Evolutionary conservation across 2,888 invertebrate genomes (phyloP), one percentile per base, ranked within the genome.

Genomic region (Branchipolynoe longqiensis): DNA sequence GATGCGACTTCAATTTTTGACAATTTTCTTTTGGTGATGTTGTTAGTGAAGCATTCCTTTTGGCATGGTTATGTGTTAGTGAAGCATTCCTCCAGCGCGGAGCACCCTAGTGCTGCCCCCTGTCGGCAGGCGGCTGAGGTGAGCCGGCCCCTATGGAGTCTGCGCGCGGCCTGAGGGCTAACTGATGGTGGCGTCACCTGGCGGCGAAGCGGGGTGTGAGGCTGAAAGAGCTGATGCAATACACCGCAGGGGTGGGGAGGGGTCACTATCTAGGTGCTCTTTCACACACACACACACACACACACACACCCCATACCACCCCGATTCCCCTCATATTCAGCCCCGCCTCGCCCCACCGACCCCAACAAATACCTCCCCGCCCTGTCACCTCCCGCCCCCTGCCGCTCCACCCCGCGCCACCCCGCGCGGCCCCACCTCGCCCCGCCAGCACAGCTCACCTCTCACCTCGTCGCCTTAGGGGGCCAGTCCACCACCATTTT

Each of bases 151-250:
- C 78, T 78, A 78, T 78, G 78, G 78, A 41, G 28, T 14, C 33
- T 41, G 14, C 28, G n/a, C 28, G 36, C 48, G 25, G 22, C 78
- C 78, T 78, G 78, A 78, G 78, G 78, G 41, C 48, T 78, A 78
- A 78, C 78, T 78, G 78, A 78, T 78, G 78, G 78, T 78, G 54
- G 54, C 41, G 78, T 78, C 78, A 48, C 78, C 54, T 54, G 48
- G 41, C 25, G 25, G 69, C 22, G 38, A n/a, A n/a, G n/a, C n/a
- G n/a, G n/a, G n/a, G n/a, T n/a, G n/a, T n/a, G n/a, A n/a, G n/a
- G n/a, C n/a, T n/a, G 69, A 12, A 14, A 4, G 31, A 28, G 28
- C 31, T 62, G 69, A 2, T 69, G 69, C 38, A 33, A 69, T 69
- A 33, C 69, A 69, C 62, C 28, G 14, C n/a, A n/a, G 48, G 48